A percentile compares a stretch with the other conserved stretches of the same genome.
Conservation (phyloP, 2,888 invertebrate genomes). For the Protonemura montana region DNA sequence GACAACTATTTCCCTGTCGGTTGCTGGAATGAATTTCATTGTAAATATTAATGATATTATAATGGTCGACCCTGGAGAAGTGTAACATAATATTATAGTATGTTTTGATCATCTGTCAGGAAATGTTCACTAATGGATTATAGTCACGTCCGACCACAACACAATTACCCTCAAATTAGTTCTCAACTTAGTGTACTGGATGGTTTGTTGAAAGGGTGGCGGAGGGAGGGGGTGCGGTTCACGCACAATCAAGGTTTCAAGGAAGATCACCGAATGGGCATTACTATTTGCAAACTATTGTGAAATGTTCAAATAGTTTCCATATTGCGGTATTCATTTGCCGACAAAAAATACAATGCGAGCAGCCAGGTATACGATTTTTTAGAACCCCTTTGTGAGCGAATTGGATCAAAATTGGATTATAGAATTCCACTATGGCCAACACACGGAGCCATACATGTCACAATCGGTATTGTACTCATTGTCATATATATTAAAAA, state of each 20-base stretch:
- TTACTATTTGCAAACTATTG: neutral
- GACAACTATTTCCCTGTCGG: neutral
- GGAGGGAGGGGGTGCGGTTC: neutral
- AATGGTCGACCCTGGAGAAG: neutral
- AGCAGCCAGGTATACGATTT: neutral
- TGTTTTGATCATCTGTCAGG: slow-evolving; percentile 29
- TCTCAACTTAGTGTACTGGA: slow-evolving; percentile 20
- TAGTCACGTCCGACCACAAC: slow-evolving; percentile 26
- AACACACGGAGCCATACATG: neutral
- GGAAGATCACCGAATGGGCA: neutral
- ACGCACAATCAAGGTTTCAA: neutral
- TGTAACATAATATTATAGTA: neutral
- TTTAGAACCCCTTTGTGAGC: neutral
- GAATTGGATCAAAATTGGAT: neutral
- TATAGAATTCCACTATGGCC: neutral
- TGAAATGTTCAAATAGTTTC: neutral
- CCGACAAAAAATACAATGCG: too few species aligned
- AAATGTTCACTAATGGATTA: slow-evolving; percentile 34
- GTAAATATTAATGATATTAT: slow-evolving; percentile 12
- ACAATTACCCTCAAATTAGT: slow-evolving; percentile 15
- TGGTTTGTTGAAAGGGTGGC: neutral
- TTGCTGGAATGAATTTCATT: neutral
- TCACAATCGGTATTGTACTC: neutral
- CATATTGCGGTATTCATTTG: too few species aligned
- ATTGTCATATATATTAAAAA: neutral